Conservation (phyloP, 2,888 invertebrate species). For the Thymelicus acteon region DNA sequence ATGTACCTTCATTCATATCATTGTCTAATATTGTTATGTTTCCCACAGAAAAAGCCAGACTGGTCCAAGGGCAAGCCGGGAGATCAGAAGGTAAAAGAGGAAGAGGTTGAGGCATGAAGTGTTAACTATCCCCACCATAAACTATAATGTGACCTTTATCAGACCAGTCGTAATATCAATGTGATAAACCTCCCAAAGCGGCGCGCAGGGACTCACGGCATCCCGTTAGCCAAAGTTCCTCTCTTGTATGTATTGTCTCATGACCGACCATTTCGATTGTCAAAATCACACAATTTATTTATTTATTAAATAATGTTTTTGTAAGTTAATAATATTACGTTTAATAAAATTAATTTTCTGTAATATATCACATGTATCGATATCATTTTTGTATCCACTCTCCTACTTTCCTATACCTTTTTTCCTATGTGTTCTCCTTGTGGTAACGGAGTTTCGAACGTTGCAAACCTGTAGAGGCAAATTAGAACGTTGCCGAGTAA, state of each 20-base stretch:
- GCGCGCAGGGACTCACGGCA: constrained; percentile 41
- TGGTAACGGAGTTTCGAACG: constrained; percentile 1
- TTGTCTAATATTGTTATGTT: constrained; percentile 55
- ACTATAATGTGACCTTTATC: constrained; percentile 70
- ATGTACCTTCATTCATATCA: background rate
- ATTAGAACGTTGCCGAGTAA: background rate
- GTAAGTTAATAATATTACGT: constrained; percentile 76
- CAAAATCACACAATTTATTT: constrained; percentile 71
- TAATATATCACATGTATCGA: constrained; percentile 68
- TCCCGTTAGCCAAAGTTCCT: constrained; percentile 49
- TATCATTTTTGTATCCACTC: constrained; percentile 55
- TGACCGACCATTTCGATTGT: constrained; percentile 65
- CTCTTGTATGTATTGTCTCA: constrained; percentile 64
- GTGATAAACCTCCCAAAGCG: constrained; percentile 60
- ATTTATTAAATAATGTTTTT: constrained; percentile 77
- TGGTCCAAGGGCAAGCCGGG: constrained; percentile 96
- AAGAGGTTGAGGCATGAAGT: constrained; percentile 92
- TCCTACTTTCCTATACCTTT: constrained; percentile 24
- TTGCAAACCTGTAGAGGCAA: background rate
- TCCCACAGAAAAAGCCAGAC: constrained; percentile 95
- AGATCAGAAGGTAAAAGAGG: constrained; percentile 95
- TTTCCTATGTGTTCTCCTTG: constrained; percentile 29
- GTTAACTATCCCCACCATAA: constrained; percentile 64
- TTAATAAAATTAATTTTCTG: constrained; percentile 82
- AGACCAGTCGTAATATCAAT: constrained; percentile 65